Evolutionary conservation across 1,140 invertebrate species (phyloP).

Genomic region (Hestina assimilis): DNA sequence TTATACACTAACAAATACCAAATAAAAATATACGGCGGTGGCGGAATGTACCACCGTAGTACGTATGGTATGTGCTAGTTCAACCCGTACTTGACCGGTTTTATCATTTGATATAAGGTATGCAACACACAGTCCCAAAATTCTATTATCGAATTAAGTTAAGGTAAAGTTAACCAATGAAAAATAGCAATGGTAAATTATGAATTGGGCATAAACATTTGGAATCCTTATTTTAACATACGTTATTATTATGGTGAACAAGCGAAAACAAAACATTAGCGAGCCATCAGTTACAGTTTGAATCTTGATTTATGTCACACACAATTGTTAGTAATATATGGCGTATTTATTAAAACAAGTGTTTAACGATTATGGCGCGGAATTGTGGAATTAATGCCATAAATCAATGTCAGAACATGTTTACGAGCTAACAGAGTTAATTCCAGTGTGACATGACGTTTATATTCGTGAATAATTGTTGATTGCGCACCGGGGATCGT

Average conservation of each 20-base stretch:
- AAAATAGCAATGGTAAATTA: too few relatives aligned
- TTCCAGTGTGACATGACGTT: slow-evolving; percentile 71
- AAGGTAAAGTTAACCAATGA: too few relatives aligned
- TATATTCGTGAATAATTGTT: slow-evolving; percentile 74
- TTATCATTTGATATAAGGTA: too few relatives aligned
- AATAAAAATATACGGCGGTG: too few relatives aligned
- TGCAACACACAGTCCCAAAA: too few relatives aligned
- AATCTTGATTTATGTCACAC: slow-evolving; percentile 19
- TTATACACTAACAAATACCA: too few relatives aligned
- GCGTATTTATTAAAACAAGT: slow-evolving; percentile 56
- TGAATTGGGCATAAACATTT: not conserved
- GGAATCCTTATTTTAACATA: not conserved
- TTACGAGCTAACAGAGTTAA: slow-evolving; percentile 76
- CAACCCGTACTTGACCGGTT: too few relatives aligned
- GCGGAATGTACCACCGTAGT: too few relatives aligned
- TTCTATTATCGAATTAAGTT: too few relatives aligned
- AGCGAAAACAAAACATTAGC: slow-evolving; percentile 7
- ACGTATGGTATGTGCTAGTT: too few relatives aligned
- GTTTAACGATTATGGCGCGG: slow-evolving; percentile 63
- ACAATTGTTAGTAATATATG: slow-evolving; percentile 29
- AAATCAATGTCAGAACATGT: slow-evolving; percentile 74
- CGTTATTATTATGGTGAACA: not conserved
- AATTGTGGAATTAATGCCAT: slow-evolving; percentile 68
- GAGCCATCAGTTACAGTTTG: slow-evolving; percentile 14
- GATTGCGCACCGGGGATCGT: slow-evolving; percentile 37